Evolutionary conservation across 1,140 invertebrate species (phyloP), one percentile per base, ranked within the genome.

Genomic region (Drosophila suzukii): DNA sequence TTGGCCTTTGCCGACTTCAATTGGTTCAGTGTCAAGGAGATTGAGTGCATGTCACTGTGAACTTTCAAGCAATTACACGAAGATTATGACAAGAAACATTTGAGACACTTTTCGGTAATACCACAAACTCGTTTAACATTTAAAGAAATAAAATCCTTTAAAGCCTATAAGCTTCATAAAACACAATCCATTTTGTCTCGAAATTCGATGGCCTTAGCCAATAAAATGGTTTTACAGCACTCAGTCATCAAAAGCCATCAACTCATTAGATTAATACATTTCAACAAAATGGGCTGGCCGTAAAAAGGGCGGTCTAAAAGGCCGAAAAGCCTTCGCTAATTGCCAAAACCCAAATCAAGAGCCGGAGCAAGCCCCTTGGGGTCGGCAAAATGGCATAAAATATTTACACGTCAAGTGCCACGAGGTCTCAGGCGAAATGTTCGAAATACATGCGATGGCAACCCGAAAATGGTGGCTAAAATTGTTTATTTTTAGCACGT

Each of bases 401-500:
- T 89, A 88, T 89, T 88, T 88, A 83, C 83, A 88, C 83, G 60
- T 76, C 82, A 88, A 86, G 75, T 75, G 77, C 68, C 74, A 71
- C 59, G 41, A 51, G 53, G 32, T 34, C 47, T 36, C n/a, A 39
- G 38, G 49, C 66, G 50, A 68, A 77, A 86, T 74, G 53, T 54
- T 77, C 32, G 55, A 78, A 71, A 75, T 66, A 82, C 79, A 88
- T 71, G 79, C 79, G 56, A 58, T 36, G 44, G 61, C 55, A 44
- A 34, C 32, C 70, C 36, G 13, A 75, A 71, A 63, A 63, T 59
- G 66, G 54, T 20, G 43, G 65, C 56, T 12, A 55, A 76, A 61
- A 66, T 89, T 89, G 84, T 89, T 88, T 88, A 89, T 89, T 88
- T 89, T 88, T 84, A 84, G 84, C 84, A 78, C 80, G 76, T 88